These are phyloP conservation scores for Hymenochirus boettgeri DNA, from an alignment of 2,113 vertebrate genomes.

Conservation along the genomic window DNA sequence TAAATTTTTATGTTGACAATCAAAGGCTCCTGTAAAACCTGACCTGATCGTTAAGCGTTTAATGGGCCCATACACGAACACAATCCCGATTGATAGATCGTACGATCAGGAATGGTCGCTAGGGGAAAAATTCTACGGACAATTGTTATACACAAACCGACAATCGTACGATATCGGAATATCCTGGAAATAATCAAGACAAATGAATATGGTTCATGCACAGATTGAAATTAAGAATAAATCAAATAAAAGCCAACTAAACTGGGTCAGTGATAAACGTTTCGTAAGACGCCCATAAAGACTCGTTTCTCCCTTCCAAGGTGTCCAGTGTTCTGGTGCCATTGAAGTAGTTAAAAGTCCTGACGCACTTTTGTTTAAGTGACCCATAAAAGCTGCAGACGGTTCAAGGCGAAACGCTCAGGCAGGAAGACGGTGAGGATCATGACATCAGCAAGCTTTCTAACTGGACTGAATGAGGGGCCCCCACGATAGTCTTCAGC, in stretches of 20 bases:
- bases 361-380: conserved; percentile 92
- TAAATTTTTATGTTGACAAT: too few species aligned
- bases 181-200: too few species aligned
- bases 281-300: conserved; percentile 70
- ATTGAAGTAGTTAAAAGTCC: conserved; percentile 67
- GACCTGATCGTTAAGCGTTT: too few species aligned
- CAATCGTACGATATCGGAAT: too few species aligned
- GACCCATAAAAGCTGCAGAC: conserved; percentile 99
- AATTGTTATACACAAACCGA: too few species aligned
- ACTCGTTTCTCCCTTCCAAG: conserved; percentile 67
- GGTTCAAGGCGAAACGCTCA: conserved; percentile 96
- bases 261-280: conserved; percentile 72
- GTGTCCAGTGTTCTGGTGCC: conserved; percentile 64
- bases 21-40: too few species aligned
- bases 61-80: too few species aligned
- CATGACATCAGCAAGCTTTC: conserved; percentile 96
- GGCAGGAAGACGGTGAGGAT: conserved; percentile 97
- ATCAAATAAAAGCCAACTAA: conserved; percentile 44
- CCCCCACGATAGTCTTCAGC: conserved; percentile 97
- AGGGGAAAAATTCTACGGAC: too few species aligned
- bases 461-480: conserved; percentile 97
- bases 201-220: too few species aligned
- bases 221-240: too few species aligned
- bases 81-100: too few species aligned
- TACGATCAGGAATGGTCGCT: too few species aligned